These are phyloP conservation scores for Grammomys surdaster DNA, from an alignment of 2,113 vertebrate genomes.

Conservation along the genomic window DNA sequence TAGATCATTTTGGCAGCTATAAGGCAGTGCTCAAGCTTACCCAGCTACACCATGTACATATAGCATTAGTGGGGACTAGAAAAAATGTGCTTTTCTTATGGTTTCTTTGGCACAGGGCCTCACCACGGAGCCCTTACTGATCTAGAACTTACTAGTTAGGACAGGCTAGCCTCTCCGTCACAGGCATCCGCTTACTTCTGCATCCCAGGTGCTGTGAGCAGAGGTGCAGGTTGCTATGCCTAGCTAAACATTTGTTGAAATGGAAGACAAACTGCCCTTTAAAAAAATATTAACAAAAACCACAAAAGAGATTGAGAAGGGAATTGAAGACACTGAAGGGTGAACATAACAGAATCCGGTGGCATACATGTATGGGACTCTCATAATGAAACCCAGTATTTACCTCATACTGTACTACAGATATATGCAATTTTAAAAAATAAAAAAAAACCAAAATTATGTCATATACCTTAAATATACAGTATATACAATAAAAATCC, in stretches of 20 bases:
- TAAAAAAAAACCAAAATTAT: background rate
- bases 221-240: too few relatives aligned
- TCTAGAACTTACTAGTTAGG: background rate
- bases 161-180: background rate
- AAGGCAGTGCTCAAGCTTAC: background rate
- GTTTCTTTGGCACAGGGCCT: background rate
- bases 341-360: background rate
- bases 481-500: background rate
- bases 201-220: background rate
- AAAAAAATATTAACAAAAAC: conserved; percentile 48
- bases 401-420: background rate
- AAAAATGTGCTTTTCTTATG: background rate
- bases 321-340: background rate
- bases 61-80: background rate
- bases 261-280: background rate
- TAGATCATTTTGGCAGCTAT: background rate
- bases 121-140: background rate
- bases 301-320: background rate
- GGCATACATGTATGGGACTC: background rate
- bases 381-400: background rate
- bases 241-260: background rate
- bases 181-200: background rate
- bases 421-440: background rate
- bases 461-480: background rate
- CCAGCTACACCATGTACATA: background rate